Base-by-base conservation (phyloP, 2,888 invertebrate genomes). In the Nomada lathburiana region DNA sequence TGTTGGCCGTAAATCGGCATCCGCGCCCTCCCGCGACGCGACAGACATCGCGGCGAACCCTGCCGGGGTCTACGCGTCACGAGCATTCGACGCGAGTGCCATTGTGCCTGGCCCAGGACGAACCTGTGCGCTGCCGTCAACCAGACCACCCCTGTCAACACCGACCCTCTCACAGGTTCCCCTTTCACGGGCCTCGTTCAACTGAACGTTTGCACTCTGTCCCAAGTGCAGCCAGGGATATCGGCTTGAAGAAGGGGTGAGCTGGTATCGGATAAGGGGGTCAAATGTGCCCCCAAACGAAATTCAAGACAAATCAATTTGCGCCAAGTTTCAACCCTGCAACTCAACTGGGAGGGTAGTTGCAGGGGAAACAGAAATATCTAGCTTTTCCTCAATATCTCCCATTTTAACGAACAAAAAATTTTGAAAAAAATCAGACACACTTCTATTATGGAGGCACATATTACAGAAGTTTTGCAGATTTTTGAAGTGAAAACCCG, bases 1-100 rank as follows among this genome's bases (percentile, higher is more conserved):
- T 86, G 62, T 57, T 29, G 80, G 60, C 73, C 85, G 83, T 91
- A 90, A 88, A 89, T 91, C 89, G 86, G 85, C 70, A 87, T 88
- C 86, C 87, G 73, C 84, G 80, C 86, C 87, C 87, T 80, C 69
- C 71, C 26, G 63, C 72, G 69, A 80, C 71, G 83, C 83, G 86
- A 84, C 87, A 79, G 78, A 75, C 86, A 62, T 81, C 84, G 64
- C 53, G 44, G 42, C 82, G 55, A 65, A 65, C 83, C 69, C 55
- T 53, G 53, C 59, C 36, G 13, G 16, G n/a, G 36, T n/a, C 69
- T 62, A 47, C 57, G 71, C 57, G 71, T 80, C 80, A 59, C 36
- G 55, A 59, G 16, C 62, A 60, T 29, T 78, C 74, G 70, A 76
- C 18, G 59, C 67, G 52, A 67, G 62, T 59, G 55, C 62, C 62